phyloP scores from a whole-genome alignment of 2,113 vertebrate genomes.

The Phasianus colchicus region DNA sequence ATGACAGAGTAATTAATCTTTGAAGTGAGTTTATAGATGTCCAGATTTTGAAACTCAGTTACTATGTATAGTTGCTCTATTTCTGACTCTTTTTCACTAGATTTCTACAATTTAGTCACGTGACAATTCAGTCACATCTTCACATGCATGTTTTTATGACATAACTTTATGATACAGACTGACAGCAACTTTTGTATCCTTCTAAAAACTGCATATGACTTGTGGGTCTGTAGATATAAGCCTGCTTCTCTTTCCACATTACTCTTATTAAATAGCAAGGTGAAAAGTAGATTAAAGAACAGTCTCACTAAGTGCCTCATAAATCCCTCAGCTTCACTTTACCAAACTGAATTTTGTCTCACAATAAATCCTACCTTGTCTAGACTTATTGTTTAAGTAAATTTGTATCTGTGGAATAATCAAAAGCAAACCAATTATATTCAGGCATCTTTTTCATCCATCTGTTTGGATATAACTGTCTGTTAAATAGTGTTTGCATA shows the following conservation, averaged over 20 bases:
- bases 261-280: slow-evolving; percentile 39
- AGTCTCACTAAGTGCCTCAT: slow-evolving; percentile 13
- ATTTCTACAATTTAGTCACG: not conserved
- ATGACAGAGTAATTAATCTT: not conserved
- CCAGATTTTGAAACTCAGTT: not conserved
- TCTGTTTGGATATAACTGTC: slow-evolving; percentile 82
- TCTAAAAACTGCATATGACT: not conserved
- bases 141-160: not conserved
- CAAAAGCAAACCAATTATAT: slow-evolving; percentile 84
- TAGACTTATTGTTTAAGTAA: slow-evolving; percentile 79
- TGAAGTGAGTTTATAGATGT: not conserved
- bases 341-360: slow-evolving; percentile 65
- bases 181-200: not conserved
- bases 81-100: not conserved
- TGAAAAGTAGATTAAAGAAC: slow-evolving; percentile 54
- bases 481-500: slow-evolving; percentile 82
- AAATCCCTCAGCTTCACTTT: slow-evolving; percentile 45
- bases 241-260: not conserved
- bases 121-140: not conserved
- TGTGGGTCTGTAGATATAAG: not conserved
- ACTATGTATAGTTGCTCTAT: not conserved
- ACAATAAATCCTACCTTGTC: slow-evolving; percentile 69
- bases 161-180: not conserved
- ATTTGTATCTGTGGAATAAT: slow-evolving; percentile 81
- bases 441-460: slow-evolving; percentile 79